phyloP scores from a whole-genome alignment of 30 jellyfish, hydroid and myxozoan species.

The Rhopilema esculentum region DNA sequence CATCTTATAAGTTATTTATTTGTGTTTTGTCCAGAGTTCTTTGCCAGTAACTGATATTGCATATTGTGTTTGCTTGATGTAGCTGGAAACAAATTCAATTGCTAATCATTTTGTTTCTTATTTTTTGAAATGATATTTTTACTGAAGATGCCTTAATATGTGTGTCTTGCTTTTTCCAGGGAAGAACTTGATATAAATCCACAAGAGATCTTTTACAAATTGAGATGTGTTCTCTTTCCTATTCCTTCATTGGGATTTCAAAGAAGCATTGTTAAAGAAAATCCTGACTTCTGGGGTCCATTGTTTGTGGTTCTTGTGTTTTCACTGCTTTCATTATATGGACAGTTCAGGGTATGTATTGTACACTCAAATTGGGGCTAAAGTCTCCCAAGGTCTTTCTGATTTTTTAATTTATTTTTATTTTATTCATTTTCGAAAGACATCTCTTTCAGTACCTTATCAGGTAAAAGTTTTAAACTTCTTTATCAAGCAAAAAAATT shows the following conservation, averaged over 20 bases:
- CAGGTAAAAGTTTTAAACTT: too few species aligned
- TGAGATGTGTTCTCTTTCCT: slow-evolving; percentile 94
- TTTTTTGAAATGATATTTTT: too few species aligned
- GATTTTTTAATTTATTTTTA: neutral
- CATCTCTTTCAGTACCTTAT: neutral
- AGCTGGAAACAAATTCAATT: too few species aligned
- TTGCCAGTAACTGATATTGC: too few species aligned
- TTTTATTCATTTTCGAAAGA: neutral
- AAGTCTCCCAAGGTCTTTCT: too few species aligned
- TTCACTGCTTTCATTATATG: slow-evolving; percentile 87
- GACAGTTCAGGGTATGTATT: slow-evolving; percentile 93
- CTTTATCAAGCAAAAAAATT: too few species aligned
- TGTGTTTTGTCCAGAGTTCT: too few species aligned
- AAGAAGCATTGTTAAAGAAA: slow-evolving; percentile 78
- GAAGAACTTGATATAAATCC: slow-evolving; percentile 91
- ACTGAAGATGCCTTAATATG: too few species aligned
- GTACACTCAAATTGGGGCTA: too few species aligned
- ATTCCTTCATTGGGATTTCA: slow-evolving; percentile 92
- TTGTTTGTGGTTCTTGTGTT: slow-evolving; percentile 82
- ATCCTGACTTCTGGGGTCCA: slow-evolving; percentile 99
- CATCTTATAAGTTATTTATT: too few species aligned
- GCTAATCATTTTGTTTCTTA: too few species aligned
- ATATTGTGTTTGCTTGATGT: too few species aligned
- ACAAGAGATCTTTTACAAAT: slow-evolving; percentile 85
- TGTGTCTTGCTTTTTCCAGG: slow-evolving; percentile 23